Conservation (phyloP, 2,888 invertebrate species). For the Cryptophagus acutangulus region DNA sequence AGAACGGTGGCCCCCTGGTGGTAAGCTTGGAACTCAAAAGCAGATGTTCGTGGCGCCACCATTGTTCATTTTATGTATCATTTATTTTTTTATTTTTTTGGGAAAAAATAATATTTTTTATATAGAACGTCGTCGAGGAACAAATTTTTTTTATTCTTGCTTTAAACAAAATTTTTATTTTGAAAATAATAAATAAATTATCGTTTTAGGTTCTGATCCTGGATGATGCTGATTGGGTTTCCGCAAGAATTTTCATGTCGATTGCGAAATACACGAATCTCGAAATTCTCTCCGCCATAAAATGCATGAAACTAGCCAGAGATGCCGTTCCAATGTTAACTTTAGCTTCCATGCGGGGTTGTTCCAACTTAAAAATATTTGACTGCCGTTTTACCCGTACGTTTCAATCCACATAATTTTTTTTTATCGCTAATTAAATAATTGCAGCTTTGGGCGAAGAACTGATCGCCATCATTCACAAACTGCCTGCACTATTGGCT, state of each 20-base stretch:
- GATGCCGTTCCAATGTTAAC: constrained; percentile 66
- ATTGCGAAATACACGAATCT: constrained; percentile 65
- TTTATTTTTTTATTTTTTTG: too few relatives aligned
- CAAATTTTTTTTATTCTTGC: too few relatives aligned
- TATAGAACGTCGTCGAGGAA: too few relatives aligned
- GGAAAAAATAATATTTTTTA: too few relatives aligned
- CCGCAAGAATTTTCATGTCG: constrained; percentile 66
- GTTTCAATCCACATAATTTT: background rate
- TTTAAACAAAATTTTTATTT: constrained; percentile 13
- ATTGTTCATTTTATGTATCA: too few relatives aligned
- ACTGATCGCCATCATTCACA: background rate
- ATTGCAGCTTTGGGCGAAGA: constrained; percentile 1
- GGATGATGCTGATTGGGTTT: constrained; percentile 70
- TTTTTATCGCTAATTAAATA: background rate
- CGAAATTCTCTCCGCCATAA: constrained; percentile 58
- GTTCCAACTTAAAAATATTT: constrained; percentile 51
- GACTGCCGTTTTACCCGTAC: constrained; percentile 44
- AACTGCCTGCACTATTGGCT: background rate
- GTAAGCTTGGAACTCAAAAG: too few relatives aligned
- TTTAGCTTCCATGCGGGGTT: constrained; percentile 71
- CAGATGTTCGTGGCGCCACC: too few relatives aligned
- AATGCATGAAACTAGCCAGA: constrained; percentile 59
- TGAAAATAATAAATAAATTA: too few relatives aligned
- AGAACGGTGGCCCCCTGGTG: too few relatives aligned
- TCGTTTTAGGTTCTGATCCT: constrained; percentile 66